Evolutionary conservation across 2,888 invertebrate species (phyloP), one percentile per base, ranked within the genome.

Genomic region (Cabera pusaria): DNA sequence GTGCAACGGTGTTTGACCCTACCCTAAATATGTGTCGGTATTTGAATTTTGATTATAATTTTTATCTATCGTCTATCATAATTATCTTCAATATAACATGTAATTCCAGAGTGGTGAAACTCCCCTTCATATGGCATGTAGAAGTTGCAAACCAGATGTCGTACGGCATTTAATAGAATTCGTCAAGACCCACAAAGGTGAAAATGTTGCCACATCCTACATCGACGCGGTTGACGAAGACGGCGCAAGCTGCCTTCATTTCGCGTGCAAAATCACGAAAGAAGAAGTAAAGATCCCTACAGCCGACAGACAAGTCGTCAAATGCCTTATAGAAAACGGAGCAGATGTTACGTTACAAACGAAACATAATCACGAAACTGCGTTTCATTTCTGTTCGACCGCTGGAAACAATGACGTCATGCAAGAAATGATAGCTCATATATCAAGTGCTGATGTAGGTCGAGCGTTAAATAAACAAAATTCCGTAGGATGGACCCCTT

Each of bases 381-480:
- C 97, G 0, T 96, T 99, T 64, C 99, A 99, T 74, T 96, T 97
- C 70, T 96, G 97, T 61, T 98, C 99, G 1, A 91, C 96, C 8
- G 96, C 97, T 2, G 99, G 99, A 7, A 98, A 98, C 80, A 98
- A 98, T 69, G 97, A 98, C 59, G 95, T 99, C 3, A 90, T 99
- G 58, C 92, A 94, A 58, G 98, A 98, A 79, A 98, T 99, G 93
- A 94, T 99, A 23, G 92, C 95, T 20, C 95, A 97, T 60, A 96
- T 99, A 92, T 93, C 94, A 6, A 92, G 96, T 1, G 95, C 95
- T 1, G 96, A 97, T 49, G 93, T 98, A n/a, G 96, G 98, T 65
- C 94, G 95, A 74, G 97, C 98, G 0, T 91, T 99, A 59, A 99
- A 99, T 75, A 94, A 94, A 63, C 99, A 99, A 74, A 96, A 97